Evolutionary conservation across 2,113 vertebrate species (phyloP).

Genomic region (Daubentonia madagascariensis): DNA sequence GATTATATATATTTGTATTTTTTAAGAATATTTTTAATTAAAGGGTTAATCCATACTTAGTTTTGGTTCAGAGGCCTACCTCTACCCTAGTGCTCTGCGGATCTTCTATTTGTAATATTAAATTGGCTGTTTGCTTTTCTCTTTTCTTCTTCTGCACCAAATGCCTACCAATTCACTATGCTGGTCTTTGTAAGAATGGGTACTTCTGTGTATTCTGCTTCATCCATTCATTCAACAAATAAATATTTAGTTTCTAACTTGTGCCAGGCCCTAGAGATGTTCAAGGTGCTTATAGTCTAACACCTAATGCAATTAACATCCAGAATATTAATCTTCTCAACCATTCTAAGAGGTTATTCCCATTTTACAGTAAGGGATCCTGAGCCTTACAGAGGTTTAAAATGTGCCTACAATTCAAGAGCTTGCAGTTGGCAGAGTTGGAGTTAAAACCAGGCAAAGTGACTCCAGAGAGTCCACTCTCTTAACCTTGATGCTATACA

Average conservation of each 20-base stretch:
- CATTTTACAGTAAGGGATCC: constrained; percentile 1
- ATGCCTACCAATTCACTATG: not conserved
- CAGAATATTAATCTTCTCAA: not conserved
- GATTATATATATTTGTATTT: not conserved
- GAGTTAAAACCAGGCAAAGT: not conserved
- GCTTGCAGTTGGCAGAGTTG: not conserved
- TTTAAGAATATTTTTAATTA: not conserved
- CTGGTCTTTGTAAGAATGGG: not conserved
- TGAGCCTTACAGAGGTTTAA: not conserved
- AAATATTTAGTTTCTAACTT: not conserved
- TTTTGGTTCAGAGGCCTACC: not conserved
- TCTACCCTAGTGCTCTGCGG: not conserved
- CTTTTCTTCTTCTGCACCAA: not conserved
- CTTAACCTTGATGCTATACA: not conserved
- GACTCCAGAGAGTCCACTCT: not conserved
- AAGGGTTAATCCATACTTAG: not conserved
- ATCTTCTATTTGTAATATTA: not conserved
- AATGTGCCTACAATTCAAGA: not conserved
- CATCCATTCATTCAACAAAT: not conserved
- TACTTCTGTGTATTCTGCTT: not conserved
- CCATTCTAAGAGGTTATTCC: not conserved
- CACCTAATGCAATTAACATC: not conserved
- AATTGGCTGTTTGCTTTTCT: not conserved
- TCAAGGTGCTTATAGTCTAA: not conserved
- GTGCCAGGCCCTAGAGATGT: not conserved